Percentiles rank a stretch among this genome's conserved stretches.
Evolutionary conservation across 2,113 vertebrate species (phyloP).

Genomic region (Lophotis ruficrista): DNA sequence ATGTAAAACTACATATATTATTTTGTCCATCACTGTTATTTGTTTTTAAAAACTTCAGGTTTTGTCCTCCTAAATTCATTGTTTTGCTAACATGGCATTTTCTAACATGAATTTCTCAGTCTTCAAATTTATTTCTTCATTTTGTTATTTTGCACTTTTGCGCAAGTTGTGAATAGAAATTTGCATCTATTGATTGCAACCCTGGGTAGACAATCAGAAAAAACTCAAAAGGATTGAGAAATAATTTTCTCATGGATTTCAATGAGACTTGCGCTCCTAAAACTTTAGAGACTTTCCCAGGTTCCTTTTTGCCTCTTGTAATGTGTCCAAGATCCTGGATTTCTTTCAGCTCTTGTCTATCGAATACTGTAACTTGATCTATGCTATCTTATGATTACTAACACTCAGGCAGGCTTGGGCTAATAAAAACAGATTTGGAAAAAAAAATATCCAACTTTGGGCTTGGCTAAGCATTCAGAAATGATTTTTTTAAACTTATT

Average conservation of each 20-base stretch:
- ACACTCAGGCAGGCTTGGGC: not conserved
- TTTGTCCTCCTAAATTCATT: not conserved
- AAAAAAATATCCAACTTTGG: not conserved
- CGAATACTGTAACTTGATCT: not conserved
- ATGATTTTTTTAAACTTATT: not conserved
- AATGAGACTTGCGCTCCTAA: not conserved
- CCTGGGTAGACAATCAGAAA: not conserved
- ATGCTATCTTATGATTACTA: not conserved
- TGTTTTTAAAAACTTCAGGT: not conserved
- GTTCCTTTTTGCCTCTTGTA: not conserved
- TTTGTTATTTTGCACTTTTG: not conserved
- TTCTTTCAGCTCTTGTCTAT: not conserved
- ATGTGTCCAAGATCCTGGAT: not conserved
- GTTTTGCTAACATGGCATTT: not conserved
- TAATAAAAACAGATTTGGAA: not conserved
- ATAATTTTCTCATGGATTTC: not conserved
- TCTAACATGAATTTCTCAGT: not conserved
- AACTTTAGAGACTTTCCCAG: not conserved
- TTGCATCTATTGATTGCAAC: not conserved
- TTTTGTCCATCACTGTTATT: not conserved
- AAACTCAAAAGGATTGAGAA: not conserved
- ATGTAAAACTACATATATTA: not conserved
- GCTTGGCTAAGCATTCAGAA: not conserved
- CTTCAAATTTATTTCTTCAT: not conserved
- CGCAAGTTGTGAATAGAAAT: not conserved